phyloP scores from a whole-genome alignment of 2,113 vertebrate species.

The Himantopus leucocephalus region DNA sequence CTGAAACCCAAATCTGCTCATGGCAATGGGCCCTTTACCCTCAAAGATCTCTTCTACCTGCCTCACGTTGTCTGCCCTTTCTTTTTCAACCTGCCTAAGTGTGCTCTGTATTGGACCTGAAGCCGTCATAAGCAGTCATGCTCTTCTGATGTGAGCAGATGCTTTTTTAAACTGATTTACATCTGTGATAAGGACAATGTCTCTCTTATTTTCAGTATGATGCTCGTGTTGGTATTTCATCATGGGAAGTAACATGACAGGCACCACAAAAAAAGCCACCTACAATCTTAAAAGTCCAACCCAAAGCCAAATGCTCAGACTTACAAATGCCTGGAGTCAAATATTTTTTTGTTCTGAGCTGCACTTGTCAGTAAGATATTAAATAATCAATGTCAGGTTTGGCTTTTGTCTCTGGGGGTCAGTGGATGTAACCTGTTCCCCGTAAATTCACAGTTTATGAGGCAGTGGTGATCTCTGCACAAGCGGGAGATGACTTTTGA shows the following conservation, averaged over 20 bases:
- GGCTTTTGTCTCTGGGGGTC: conserved; percentile 44
- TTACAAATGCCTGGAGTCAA: neutral
- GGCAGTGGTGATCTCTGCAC: neutral
- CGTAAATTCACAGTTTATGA: conserved; percentile 55
- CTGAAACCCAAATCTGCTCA: neutral
- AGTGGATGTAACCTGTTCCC: conserved; percentile 37
- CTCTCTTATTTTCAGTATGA: no score
- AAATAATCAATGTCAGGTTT: conserved; percentile 40
- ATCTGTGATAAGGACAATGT: neutral
- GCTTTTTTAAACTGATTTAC: neutral
- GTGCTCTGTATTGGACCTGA: neutral
- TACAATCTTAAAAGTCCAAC: neutral
- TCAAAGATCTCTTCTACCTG: neutral
- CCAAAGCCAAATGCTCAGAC: neutral
- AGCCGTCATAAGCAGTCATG: neutral
- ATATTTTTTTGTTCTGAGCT: neutral
- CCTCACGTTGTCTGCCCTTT: rapidly evolving
- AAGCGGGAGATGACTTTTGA: conserved; percentile 52
- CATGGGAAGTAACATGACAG: neutral
- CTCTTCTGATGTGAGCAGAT: neutral
- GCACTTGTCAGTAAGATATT: conserved; percentile 34
- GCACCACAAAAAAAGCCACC: neutral
- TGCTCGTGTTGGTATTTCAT: neutral
- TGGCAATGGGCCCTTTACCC: neutral
- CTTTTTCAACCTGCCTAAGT: neutral